Percentiles rank a stretch among this genome's conserved stretches.
These are phyloP conservation scores for Pangasius macronema DNA, from an alignment of 2,797 vertebrate genomes.

Conservation along the genomic window DNA sequence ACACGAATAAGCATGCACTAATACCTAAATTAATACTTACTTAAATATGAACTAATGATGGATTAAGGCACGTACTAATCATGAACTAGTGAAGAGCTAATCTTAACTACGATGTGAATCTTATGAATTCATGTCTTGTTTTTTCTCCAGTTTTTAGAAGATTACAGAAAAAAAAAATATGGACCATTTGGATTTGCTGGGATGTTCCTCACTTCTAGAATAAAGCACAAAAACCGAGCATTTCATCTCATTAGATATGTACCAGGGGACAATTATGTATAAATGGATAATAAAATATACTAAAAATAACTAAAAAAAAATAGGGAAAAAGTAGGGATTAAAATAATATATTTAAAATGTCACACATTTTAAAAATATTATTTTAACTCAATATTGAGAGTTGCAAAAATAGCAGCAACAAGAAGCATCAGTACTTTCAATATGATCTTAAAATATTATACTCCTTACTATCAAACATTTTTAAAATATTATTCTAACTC, in stretches of 20 bases:
- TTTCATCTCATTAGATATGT: neutral
- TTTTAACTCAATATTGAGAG: neutral
- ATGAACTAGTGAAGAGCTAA: no score
- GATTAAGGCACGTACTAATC: no score
- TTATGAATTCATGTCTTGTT: no score
- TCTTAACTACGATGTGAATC: no score
- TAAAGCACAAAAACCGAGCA: neutral
- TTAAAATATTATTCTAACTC: neutral
- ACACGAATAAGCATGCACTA: no score
- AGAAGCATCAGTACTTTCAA: neutral
- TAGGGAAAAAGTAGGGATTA: no score
- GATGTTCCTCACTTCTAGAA: neutral
- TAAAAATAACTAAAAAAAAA: neutral
- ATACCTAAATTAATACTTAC: no score
- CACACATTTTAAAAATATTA: neutral
- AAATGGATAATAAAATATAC: neutral
- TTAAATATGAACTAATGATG: no score
- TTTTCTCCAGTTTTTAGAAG: neutral
- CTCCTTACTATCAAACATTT: neutral
- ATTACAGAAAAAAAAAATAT: neutral
- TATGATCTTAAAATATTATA: neutral
- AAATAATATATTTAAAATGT: neutral
- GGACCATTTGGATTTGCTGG: neutral
- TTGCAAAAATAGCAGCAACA: neutral
- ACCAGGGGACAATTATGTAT: neutral